Percentiles rank a stretch among this genome's conserved stretches.
These are phyloP conservation scores for Malurus elegans DNA, from an alignment of 2,113 vertebrate species.

Conservation along the genomic window DNA sequence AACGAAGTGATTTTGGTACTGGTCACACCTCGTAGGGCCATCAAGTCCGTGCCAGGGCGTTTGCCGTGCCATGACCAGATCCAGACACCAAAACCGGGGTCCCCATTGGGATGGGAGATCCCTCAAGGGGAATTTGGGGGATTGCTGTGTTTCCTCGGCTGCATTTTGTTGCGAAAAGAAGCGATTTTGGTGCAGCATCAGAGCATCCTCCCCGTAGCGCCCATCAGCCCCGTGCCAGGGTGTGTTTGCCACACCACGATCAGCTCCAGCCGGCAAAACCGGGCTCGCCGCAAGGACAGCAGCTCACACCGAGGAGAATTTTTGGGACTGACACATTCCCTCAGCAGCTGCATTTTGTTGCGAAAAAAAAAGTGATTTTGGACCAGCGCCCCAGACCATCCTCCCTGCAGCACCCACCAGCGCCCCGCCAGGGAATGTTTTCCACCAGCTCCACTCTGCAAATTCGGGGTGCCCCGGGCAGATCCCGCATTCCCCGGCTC, in stretches of 20 bases:
- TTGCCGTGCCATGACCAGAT: accelerated
- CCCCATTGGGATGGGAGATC: accelerated
- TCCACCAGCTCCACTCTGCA: not conserved
- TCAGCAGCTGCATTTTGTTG: not conserved
- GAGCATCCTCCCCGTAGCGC: accelerated
- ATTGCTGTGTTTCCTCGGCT: accelerated
- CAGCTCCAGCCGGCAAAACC: not conserved
- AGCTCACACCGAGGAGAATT: not conserved
- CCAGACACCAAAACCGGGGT: accelerated
- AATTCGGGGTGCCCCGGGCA: accelerated
- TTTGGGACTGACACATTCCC: accelerated
- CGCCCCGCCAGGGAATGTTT: accelerated
- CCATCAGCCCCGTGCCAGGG: not conserved
- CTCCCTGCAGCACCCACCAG: not conserved
- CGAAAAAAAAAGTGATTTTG: accelerated
- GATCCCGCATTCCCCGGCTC: not conserved
- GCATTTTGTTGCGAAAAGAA: accelerated
- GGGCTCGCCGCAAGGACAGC: no score
- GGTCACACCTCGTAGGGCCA: accelerated
- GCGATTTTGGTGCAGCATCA: accelerated
- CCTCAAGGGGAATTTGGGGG: accelerated
- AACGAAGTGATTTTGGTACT: accelerated
- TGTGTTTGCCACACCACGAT: accelerated
- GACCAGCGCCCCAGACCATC: not conserved
- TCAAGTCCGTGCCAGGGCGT: not conserved